phyloP scores from a whole-genome alignment of 2,888 invertebrate genomes.

The Tridacna gigas region DNA sequence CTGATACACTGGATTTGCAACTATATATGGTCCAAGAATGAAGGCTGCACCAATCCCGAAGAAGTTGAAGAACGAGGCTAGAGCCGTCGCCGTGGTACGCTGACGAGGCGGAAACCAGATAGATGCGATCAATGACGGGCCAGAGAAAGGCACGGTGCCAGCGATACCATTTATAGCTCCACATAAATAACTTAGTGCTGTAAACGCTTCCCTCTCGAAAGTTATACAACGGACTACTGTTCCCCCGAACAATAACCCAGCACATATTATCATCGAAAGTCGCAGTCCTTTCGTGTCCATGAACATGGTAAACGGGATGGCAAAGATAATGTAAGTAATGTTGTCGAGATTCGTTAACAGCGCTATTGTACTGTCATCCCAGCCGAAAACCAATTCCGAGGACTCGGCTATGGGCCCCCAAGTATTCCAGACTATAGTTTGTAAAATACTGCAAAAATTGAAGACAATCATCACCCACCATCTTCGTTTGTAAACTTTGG shows the following conservation, averaged over 20 bases:
- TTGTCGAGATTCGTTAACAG: conserved; percentile 84
- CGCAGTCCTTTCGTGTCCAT: conserved; percentile 77
- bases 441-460: conserved; percentile 36
- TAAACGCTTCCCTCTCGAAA: conserved; percentile 12
- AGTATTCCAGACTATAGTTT: conserved; percentile 82
- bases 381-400: conserved; percentile 79
- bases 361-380: conserved; percentile 82
- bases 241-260: conserved; percentile 11
- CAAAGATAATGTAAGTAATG: conserved; percentile 81
- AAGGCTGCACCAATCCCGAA: conserved; percentile 31
- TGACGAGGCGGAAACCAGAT: conserved; percentile 34
- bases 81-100: conserved; percentile 26
- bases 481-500: conserved; percentile 46
- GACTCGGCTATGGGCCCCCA: conserved; percentile 84
- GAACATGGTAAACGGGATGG: conserved; percentile 83
- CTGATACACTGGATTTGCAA: conserved; percentile 19
- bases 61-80: conserved; percentile 32
- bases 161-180: conserved; percentile 26
- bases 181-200: conserved; percentile 27
- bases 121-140: conserved; percentile 23
- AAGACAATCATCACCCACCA: conserved; percentile 65
- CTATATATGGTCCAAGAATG: conserved; percentile 26
- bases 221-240: conserved; percentile 37
- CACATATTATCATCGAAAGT: conserved; percentile 17
- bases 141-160: conserved; percentile 29